Evolutionary conservation across 2,888 invertebrate species (phyloP), one percentile per base, ranked within the genome.

Genomic region (Iselma pallidipennis): DNA sequence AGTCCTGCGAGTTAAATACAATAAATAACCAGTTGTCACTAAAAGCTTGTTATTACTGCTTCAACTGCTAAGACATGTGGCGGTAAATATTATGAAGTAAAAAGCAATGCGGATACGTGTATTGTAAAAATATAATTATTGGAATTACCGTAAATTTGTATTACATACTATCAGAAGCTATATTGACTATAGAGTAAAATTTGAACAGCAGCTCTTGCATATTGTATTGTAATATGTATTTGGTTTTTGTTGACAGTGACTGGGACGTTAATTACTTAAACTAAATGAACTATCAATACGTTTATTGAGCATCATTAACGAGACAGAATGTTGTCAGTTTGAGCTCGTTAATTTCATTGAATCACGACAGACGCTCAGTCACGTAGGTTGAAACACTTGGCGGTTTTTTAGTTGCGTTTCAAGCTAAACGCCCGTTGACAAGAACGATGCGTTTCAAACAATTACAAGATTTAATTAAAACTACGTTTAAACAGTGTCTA

Each of bases 391-490:
- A 76, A 78, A 78, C 78, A 78, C 78, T 80, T 79, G 79, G 79
- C 76, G 79, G 79, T 80, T 80, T 80, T 81, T 81, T 77, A 77
- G 74, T 63, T 68, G 62, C 71, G 76, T 74, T 76, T 63, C 49
- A 50, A 52, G 33, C 37, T 59, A 60, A 63, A 63, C 76, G 72
- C 70, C 71, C 69, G 75, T 76, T 76, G 78, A 77, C 77, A 77
- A 74, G 76, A 73, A 71, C 70, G 74, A 75, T 78, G 77, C 74
- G 80, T 68, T 74, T 72, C 69, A 78, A 81, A 82, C 81, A 82
- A 82, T 82, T 82, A 82, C 81, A 77, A 78, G 80, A 82, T 82
- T 82, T 82, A 82, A 82, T 82, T 82, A 82, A 82, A 82, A 82
- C 80, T 81, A 79, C 77, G 80, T 77, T 79, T 76, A 76, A 80